Conservation (phyloP, 2,888 invertebrate species). For the Synergus umbraculus region DNA sequence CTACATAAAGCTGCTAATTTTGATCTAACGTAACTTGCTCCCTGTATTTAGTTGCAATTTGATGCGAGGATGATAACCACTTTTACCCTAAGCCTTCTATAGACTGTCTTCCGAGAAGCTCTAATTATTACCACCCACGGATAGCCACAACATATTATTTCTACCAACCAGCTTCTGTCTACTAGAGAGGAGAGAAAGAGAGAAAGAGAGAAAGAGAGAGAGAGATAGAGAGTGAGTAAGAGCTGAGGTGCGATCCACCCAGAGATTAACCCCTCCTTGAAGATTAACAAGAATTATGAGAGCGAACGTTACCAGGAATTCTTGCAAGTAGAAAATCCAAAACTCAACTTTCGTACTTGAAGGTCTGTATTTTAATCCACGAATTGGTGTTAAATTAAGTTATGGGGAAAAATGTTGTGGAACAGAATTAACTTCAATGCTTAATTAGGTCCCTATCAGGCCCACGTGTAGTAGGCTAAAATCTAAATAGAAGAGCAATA, state of each 20-base stretch:
- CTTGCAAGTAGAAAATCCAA: not conserved
- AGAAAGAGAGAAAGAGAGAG: not conserved
- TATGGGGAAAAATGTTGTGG: too few species aligned
- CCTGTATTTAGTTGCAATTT: conserved; percentile 2
- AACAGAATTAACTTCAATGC: too few species aligned
- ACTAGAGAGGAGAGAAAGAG: not conserved
- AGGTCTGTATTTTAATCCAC: not conserved
- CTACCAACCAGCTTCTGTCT: not conserved
- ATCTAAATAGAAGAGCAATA: too few species aligned
- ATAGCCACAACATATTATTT: conserved; percentile 24
- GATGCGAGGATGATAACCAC: conserved; percentile 13
- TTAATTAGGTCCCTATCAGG: too few species aligned
- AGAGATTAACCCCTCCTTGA: conserved; percentile 12
- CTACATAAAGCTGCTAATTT: not conserved
- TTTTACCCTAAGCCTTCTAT: conserved; percentile 1
- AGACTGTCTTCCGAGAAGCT: not conserved
- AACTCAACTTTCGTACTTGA: not conserved
- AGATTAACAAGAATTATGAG: conserved; percentile 35
- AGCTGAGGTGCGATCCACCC: not conserved
- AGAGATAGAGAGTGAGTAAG: not conserved
- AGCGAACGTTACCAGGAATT: conserved; percentile 16
- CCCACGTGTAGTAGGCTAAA: too few species aligned
- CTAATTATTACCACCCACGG: conserved; percentile 27
- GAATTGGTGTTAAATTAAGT: not conserved
- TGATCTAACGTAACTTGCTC: not conserved